phyloP scores from a whole-genome alignment of 2,888 invertebrate species.

The Tridacna gigas region DNA sequence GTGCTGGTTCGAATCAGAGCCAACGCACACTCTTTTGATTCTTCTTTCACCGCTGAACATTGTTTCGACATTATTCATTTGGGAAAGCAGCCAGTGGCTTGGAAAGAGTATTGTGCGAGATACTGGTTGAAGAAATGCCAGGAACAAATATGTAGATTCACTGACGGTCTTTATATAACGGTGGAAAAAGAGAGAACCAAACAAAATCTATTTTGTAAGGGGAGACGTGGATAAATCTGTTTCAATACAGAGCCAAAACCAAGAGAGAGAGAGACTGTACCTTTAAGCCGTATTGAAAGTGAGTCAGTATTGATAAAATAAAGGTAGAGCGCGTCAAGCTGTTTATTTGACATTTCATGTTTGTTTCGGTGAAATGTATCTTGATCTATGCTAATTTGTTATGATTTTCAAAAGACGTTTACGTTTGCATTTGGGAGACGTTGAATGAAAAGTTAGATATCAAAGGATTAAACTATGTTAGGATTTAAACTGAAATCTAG shows the following conservation, averaged over 20 bases:
- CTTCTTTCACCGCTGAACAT: too few relatives aligned
- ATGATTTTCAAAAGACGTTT: neutral
- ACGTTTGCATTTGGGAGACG: neutral
- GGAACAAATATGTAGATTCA: neutral
- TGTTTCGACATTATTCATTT: too few relatives aligned
- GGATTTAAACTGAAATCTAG: constrained; percentile 11
- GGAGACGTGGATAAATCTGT: too few relatives aligned
- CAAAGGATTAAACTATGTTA: constrained; percentile 7
- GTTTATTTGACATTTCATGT: constrained; percentile 15
- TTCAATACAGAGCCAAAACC: too few relatives aligned
- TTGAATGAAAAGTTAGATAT: neutral
- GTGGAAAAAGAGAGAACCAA: too few relatives aligned
- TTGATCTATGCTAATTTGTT: constrained; percentile 1
- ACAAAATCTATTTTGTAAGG: too few relatives aligned
- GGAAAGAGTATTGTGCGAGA: neutral
- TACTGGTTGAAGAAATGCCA: neutral
- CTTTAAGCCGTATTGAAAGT: constrained; percentile 18
- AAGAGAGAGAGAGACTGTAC: neutral
- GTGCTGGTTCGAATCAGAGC: too few relatives aligned
- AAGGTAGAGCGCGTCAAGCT: neutral
- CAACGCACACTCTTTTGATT: too few relatives aligned
- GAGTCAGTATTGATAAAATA: constrained; percentile 23
- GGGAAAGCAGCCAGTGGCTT: neutral
- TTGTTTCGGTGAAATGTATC: constrained; percentile 18
- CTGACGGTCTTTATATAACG: too few relatives aligned